These are phyloP conservation scores for Galeopsomyia nigrocyanea DNA, from an alignment of 2,888 invertebrate species.

Conservation along the genomic window DNA sequence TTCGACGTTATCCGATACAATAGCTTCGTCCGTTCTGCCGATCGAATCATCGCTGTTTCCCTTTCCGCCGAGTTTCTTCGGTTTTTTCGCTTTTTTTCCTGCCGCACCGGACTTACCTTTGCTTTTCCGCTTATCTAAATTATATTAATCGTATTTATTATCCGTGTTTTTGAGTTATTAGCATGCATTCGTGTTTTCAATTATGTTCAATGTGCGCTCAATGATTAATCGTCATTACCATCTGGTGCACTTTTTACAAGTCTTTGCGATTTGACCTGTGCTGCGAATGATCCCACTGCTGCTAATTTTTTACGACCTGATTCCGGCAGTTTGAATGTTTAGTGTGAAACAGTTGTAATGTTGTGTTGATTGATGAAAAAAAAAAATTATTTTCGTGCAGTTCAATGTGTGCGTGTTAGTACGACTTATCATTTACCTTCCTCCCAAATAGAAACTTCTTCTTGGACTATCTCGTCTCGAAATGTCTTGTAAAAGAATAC, in stretches of 20 bases:
- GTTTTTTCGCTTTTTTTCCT: conserved; percentile 59
- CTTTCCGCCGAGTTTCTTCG: conserved; percentile 57
- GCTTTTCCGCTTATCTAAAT: conserved; percentile 44
- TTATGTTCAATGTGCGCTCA: conserved; percentile 4
- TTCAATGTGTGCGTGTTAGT: too few species aligned
- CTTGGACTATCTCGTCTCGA: conserved; percentile 80
- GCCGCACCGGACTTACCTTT: conserved; percentile 49
- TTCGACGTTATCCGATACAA: background rate
- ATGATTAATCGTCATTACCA: conserved; percentile 53
- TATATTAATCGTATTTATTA: too few species aligned
- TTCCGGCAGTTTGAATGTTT: conserved; percentile 2
- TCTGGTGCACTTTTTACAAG: conserved; percentile 60
- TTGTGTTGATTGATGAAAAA: too few species aligned
- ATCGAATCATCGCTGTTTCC: conserved; percentile 60
- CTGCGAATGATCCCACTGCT: conserved; percentile 49
- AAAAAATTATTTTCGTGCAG: too few species aligned
- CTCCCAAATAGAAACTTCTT: conserved; percentile 80
- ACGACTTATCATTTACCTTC: conserved; percentile 73
- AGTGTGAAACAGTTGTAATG: background rate
- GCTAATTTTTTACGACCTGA: conserved; percentile 57
- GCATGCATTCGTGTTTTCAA: background rate
- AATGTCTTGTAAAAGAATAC: conserved; percentile 80
- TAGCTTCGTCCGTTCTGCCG: background rate
- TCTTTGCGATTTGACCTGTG: conserved; percentile 52
- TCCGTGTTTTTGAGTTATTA: background rate